Conservation (phyloP, 2,797 vertebrate genomes). For the Tapirus indicus region DNA sequence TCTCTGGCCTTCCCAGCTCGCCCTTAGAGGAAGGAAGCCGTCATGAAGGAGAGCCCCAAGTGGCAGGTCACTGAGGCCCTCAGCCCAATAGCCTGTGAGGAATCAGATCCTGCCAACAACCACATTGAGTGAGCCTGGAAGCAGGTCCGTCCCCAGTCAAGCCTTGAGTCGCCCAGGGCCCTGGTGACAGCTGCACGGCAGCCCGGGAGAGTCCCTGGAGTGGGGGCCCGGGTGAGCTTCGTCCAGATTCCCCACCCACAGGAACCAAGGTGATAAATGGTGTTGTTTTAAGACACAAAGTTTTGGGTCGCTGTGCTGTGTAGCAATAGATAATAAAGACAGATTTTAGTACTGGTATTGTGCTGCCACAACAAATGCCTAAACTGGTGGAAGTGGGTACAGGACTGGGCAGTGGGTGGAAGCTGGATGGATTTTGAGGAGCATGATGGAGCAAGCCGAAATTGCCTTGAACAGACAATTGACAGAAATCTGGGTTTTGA, state of each 20-base stretch:
- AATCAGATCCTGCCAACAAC: neutral
- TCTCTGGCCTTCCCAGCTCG: neutral
- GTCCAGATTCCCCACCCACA: neutral
- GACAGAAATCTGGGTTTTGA: neutral
- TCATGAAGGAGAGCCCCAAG: fast-evolving
- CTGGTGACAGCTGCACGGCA: neutral
- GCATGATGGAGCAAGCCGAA: neutral
- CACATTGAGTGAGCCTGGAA: neutral
- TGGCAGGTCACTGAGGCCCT: neutral
- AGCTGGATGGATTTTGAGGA: neutral
- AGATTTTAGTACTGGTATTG: neutral
- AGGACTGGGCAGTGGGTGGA: neutral
- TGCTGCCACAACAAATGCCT: neutral
- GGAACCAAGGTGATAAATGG: neutral
- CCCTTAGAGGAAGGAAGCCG: neutral
- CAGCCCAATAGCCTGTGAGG: neutral
- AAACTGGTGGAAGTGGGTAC: neutral
- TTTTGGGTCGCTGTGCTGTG: neutral
- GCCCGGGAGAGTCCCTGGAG: neutral
- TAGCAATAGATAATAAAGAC: neutral
- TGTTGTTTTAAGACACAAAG: neutral
- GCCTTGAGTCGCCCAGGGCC: neutral
- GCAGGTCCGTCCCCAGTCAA: neutral
- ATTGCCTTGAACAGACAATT: neutral
- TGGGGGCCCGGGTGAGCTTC: neutral